Percentiles rank a stretch among this genome's conserved stretches.
These are phyloP conservation scores for Drosophila serrata DNA, from an alignment of 1,140 invertebrate genomes.

Conservation along the genomic window DNA sequence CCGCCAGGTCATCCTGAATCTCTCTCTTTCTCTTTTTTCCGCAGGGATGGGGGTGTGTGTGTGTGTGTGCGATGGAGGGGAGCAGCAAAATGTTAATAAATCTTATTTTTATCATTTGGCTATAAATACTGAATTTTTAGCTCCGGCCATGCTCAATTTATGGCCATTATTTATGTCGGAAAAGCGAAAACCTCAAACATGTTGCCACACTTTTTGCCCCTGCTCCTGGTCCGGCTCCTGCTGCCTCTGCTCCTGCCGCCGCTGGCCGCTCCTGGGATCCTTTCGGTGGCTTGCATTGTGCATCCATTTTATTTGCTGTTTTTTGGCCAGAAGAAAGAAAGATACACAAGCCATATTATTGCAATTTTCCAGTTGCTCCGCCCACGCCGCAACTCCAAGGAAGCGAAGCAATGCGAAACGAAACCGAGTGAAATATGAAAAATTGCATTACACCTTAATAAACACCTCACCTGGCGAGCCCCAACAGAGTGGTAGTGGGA, in stretches of 20 bases:
- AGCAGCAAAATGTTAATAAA: conserved; percentile 85
- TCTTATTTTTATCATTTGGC: conserved; percentile 86
- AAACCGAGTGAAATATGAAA: conserved; percentile 76
- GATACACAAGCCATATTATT: conserved; percentile 80
- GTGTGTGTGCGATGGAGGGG: conserved; percentile 45
- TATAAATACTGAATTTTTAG: conserved; percentile 86
- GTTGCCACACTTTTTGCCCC: conserved; percentile 77
- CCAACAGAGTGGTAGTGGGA: conserved; percentile 17
- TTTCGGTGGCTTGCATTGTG: conserved; percentile 64
- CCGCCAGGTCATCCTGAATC: conserved; percentile 43
- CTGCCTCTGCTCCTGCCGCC: conserved; percentile 6
- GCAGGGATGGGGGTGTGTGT: conserved; percentile 36
- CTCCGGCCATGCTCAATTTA: conserved; percentile 85
- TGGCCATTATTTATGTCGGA: conserved; percentile 85
- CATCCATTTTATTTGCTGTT: conserved; percentile 75
- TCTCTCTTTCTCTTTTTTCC: conserved; percentile 8
- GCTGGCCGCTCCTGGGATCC: conserved; percentile 27
- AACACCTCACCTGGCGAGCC: conserved; percentile 77
- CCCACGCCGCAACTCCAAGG: conserved; percentile 58
- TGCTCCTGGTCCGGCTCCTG: conserved; percentile 5
- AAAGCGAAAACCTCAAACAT: conserved; percentile 84
- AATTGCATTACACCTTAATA: conserved; percentile 84
- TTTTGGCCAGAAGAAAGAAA: conserved; percentile 54
- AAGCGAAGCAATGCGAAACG: conserved; percentile 33
- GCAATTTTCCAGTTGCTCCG: conserved; percentile 83